Base-by-base conservation (phyloP, 2,797 vertebrate genomes). In the Dryobates pubescens region DNA sequence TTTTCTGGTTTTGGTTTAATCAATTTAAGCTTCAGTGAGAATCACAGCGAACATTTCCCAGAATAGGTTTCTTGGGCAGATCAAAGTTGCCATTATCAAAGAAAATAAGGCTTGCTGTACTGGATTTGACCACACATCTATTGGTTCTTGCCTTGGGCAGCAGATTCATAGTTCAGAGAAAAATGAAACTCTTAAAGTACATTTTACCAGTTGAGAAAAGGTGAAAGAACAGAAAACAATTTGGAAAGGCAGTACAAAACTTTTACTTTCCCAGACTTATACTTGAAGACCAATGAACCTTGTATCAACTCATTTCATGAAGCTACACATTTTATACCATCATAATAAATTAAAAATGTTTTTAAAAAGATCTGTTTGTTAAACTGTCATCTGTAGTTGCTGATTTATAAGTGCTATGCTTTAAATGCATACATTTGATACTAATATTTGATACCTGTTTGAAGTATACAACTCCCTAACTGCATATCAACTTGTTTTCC, bases 61-160 rank as follows among this genome's bases (percentile, higher is more conserved):
- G 6, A 61, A 82, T 63, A 83, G 19, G 24, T 61, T 76, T 79
- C 64, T 76, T 71, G 54, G 32, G 9, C 43, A 90, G 78, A 90
- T 91, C 71, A 88, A 88, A 77, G 54, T 77, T 71, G 15, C 8
- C 24, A 58, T 70, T 94, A 84, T 94, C 83, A 91, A 90, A 94
- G 70, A 85, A 77, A 92, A 54, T 79, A 85, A 61, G 68, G 51
- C 32, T 88, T 74, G 8, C 12, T 63, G 7, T 78, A 62, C n/a
- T 58, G 45, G 38, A 93, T 91, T 91, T 90, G 63, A 73, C 73
- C 43, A 88, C 24, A n/a, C 16, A 38, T 61, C 72, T 74, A 17
- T 59, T 89, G 17, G 3, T 69, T 93, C 77, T 92, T 91, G 80
- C 77, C 90, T 83, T 91, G 68, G 80, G 80, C 88, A 90, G 43